Base-by-base conservation (phyloP, 2,888 invertebrate genomes). In the Agyllia agylla region DNA sequence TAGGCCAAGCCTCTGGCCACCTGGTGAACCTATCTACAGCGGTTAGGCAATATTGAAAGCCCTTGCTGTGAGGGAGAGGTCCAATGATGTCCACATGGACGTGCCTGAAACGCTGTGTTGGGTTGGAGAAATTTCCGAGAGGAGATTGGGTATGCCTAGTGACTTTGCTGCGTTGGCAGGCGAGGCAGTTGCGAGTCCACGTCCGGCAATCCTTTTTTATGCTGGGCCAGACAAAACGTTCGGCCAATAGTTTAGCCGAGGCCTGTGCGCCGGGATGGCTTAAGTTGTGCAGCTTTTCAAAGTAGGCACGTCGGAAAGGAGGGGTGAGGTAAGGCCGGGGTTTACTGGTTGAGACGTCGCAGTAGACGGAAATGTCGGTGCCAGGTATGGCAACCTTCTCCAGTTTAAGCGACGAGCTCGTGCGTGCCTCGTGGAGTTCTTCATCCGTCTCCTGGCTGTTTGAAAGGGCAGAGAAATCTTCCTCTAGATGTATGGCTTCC, bases 221-320 rank as follows among this genome's bases (percentile, higher is more conserved):
- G 0, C 79, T 81, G 0, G 96, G 96, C 96, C 96, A 97, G 0
- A 96, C 95, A 49, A 93, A 96, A 0, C 95, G 94, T n/a, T 95
- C 85, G 0, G 94, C 70, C 2, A 97, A 89, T 3, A 96, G 64
- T 0, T 89, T 87, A 1, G 33, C 49, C 2, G 92, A 77, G n/a
- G 90, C 89, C 20, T 79, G 64, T 1, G 78, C 89, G 31, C 92
- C 92, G 3, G 93, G 93, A 35, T 94, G 93, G 42, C 90, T 91
- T 0, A 93, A 35, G 13, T 83, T 90, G 38, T 94, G 93, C 0
- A 91, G 11, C 9, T 57, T 38, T 11, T 92, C 64, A 33, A 94
- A 94, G 2, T 27, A n/a, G 3, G 24, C 11, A 2, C 88, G 80
- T 0, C 91, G 89, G 17, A 91, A 86, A 1, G 42, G 1, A 17